Evolutionary conservation across 2,888 invertebrate species (phyloP), one percentile per base, ranked within the genome.

Genomic region (Acrocyrtus sp.): DNA sequence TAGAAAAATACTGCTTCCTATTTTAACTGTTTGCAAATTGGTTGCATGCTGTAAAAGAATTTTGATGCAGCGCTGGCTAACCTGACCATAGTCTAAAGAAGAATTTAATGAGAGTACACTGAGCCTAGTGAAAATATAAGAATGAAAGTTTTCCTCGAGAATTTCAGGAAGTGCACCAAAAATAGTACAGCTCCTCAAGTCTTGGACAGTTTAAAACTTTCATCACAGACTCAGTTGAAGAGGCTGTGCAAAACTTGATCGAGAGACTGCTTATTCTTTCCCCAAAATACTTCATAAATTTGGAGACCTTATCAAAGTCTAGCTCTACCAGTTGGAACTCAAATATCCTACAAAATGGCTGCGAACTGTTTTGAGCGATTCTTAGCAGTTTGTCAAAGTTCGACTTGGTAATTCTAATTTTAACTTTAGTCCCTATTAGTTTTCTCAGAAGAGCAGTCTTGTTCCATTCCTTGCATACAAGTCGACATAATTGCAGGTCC

Each of bases 391-490:
- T 29, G 24, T 67, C 62, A 34, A 72, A 70, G 43, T 75, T 70
- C 17, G 45, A 41, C 27, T 67, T 54, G 43, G 34, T 72, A 3
- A 75, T 29, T 6, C 34, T 56, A 1, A 75, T 58, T 21, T 61
- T 27, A 26, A 72, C 51, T 43, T 53, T 75, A 2, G 67, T 62
- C 10, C 75, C 75, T n/a, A 75, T 34, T 0, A 72, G 22, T 19
- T 67, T 67, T 22, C 54, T 45, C 5, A 75, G 24, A 5, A 75
- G 66, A 15, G 47, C 63, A 1, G 58, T 67, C 45, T 29, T 63
- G 27, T 73, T 74, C 77, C 77, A 77, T n/a, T 68, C 56, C 26
- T 19, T 58, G 47, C 69, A 63, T 1, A 75, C 75, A 2, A 61
- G 48, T 24, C 77, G 34, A 12, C 58, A 69, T 22, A 41, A 51